phyloP scores from a whole-genome alignment of 1,140 invertebrate genomes.

The Cydia splendana region DNA sequence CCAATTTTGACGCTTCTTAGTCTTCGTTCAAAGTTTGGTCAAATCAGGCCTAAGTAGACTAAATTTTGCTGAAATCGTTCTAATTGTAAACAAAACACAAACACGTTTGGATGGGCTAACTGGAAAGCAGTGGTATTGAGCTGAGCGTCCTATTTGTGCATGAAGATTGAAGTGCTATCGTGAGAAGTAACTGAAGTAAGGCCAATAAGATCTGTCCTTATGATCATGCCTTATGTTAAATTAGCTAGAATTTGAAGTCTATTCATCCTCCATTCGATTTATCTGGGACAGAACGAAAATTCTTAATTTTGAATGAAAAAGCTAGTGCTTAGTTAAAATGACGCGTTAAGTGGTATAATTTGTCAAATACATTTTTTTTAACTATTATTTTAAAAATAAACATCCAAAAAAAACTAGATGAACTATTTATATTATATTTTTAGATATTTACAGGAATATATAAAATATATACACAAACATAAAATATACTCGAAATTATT shows the following conservation, averaged over 20 bases:
- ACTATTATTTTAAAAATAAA: too few species aligned
- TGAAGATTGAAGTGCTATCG: background rate
- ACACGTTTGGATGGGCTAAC: background rate
- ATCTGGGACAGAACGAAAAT: background rate
- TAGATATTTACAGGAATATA: too few species aligned
- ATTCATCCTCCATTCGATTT: background rate
- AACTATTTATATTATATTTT: too few species aligned
- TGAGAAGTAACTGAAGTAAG: background rate
- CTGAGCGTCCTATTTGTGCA: background rate
- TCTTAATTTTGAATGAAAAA: background rate
- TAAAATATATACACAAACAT: too few species aligned
- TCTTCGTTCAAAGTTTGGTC: background rate
- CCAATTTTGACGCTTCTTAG: too few species aligned
- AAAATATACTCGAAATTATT: too few species aligned
- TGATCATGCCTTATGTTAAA: background rate
- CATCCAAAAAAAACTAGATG: too few species aligned
- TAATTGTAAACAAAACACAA: slow-evolving; percentile 9
- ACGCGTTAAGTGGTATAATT: background rate
- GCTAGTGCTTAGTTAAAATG: background rate
- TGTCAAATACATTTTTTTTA: too few species aligned
- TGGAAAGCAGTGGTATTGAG: slow-evolving; percentile 6
- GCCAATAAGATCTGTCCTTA: background rate
- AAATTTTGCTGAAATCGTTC: background rate
- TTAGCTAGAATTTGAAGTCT: background rate
- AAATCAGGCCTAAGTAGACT: background rate